Conservation (phyloP, 2,113 vertebrate genomes). For the Paramisgurnus dabryanus region DNA sequence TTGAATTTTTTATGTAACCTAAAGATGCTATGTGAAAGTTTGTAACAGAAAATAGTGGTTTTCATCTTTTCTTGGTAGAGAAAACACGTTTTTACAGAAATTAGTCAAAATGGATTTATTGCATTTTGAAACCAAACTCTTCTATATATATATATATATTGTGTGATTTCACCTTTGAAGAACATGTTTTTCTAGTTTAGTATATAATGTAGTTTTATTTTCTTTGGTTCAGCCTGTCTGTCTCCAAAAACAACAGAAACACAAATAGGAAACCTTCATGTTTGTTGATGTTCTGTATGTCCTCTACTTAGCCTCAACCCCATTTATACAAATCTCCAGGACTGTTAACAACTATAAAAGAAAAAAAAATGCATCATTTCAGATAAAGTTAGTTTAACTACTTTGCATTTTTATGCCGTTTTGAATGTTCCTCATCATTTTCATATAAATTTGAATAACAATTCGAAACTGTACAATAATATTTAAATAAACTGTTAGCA, state of each 20-base stretch:
- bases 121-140: too few species aligned
- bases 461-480: neutral
- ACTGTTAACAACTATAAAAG: neutral
- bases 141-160: too few species aligned
- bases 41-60: too few species aligned
- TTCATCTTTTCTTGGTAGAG: too few species aligned
- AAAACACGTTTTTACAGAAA: too few species aligned
- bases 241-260: conserved; percentile 10
- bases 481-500: neutral
- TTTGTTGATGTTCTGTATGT: conserved; percentile 4
- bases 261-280: neutral
- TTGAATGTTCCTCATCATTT: neutral
- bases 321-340: neutral
- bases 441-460: neutral
- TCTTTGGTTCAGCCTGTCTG: neutral
- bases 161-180: neutral
- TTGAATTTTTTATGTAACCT: too few species aligned
- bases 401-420: too few species aligned
- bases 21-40: too few species aligned
- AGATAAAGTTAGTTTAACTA: too few species aligned
- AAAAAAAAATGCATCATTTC: neutral
- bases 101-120: too few species aligned
- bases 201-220: neutral
- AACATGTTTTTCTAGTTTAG: conserved; percentile 8
- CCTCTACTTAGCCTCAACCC: neutral